These are phyloP conservation scores for Chouioia cunea DNA, from an alignment of 2,888 invertebrate genomes.

Conservation along the genomic window DNA sequence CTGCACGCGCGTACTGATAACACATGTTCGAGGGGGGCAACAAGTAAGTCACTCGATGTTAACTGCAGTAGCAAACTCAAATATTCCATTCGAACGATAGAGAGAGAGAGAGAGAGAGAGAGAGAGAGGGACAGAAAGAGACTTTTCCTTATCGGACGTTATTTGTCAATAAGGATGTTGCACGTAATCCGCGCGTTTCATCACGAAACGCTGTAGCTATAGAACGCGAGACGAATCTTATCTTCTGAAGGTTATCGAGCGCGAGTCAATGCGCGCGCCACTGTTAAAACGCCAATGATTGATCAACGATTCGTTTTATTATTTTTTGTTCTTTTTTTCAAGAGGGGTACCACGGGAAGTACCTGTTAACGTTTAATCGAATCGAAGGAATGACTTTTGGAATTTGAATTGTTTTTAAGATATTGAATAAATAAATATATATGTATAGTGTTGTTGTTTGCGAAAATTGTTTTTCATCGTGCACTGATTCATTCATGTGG, in stretches of 20 bases:
- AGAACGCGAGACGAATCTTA: conserved; percentile 34
- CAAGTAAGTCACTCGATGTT: too few relatives aligned
- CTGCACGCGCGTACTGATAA: too few relatives aligned
- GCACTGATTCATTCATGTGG: too few relatives aligned
- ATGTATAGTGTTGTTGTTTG: too few relatives aligned
- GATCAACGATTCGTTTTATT: background rate
- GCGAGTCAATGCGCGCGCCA: conserved; percentile 8
- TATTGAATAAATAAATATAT: too few relatives aligned
- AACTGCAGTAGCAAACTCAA: too few relatives aligned
- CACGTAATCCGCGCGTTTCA: conserved; percentile 26
- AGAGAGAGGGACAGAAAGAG: too few relatives aligned
- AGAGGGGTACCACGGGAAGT: background rate
- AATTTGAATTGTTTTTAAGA: background rate
- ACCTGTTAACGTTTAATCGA: background rate
- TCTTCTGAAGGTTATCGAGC: conserved; percentile 46
- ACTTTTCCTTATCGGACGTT: background rate
- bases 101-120: too few relatives aligned
- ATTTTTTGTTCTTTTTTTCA: background rate
- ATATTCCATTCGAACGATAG: too few relatives aligned
- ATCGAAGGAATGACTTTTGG: background rate
- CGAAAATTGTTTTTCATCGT: too few relatives aligned
- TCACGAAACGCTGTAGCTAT: conserved; percentile 26
- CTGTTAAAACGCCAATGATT: background rate
- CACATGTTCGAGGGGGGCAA: too few relatives aligned
- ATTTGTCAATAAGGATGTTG: conserved; percentile 38